phyloP scores from a whole-genome alignment of 2,888 invertebrate species.

The Labia minor region DNA sequence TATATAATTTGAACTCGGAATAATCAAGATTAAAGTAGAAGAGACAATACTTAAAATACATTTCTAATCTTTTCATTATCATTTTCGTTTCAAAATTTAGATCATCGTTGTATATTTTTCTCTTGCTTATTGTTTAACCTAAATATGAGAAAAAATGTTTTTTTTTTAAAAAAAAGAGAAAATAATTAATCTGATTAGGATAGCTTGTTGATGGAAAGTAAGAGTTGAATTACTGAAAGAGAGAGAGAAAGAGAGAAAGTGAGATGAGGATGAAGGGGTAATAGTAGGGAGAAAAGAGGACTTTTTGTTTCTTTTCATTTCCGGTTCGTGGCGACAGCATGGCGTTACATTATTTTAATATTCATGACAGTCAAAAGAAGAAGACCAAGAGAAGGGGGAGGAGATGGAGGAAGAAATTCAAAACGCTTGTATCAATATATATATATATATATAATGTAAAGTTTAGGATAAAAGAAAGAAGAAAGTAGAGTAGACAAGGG shows the following conservation, averaged over 20 bases:
- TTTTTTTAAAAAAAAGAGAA: background rate
- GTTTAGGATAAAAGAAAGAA: background rate
- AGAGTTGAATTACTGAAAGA: background rate
- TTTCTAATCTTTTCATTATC: no score
- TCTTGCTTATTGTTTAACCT: no score
- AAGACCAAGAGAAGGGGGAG: background rate
- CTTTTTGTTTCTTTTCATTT: constrained; percentile 13
- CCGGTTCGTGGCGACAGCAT: constrained; percentile 13
- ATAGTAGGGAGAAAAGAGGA: background rate
- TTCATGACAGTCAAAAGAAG: background rate
- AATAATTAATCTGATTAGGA: constrained; percentile 8
- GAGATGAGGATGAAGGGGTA: background rate
- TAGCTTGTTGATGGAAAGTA: background rate
- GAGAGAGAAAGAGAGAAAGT: background rate
- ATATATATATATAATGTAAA: background rate
- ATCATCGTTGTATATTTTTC: no score
- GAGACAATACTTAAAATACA: no score
- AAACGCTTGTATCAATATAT: background rate
- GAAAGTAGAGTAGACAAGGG: constrained; percentile 4
- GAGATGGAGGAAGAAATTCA: background rate
- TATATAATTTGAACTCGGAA: no score
- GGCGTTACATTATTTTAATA: constrained; percentile 13
- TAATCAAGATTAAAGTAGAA: no score
- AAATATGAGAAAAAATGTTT: background rate
- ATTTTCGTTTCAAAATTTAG: no score